These are phyloP conservation scores for Salvator merianae DNA, from an alignment of 2,113 vertebrate species.

Conservation along the genomic window DNA sequence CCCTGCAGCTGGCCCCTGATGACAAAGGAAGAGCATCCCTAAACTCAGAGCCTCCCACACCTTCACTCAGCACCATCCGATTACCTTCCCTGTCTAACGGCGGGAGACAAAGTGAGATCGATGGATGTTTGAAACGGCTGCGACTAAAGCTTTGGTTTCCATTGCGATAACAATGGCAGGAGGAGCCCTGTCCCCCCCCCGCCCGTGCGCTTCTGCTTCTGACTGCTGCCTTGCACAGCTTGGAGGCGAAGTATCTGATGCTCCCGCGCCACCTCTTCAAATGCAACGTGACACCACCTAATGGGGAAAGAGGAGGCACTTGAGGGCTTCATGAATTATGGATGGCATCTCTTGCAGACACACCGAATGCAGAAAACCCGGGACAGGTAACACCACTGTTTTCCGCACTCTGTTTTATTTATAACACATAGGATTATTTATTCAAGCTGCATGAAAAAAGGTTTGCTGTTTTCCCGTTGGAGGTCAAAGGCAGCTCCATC, in stretches of 20 bases:
- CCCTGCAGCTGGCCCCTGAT: no score
- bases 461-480: not conserved
- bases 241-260: not conserved
- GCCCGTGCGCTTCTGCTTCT: not conserved
- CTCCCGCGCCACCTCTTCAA: not conserved
- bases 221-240: not conserved
- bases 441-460: not conserved
- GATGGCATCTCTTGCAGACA: conserved; percentile 39
- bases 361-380: conserved; percentile 41
- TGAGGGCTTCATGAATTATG: conserved; percentile 61
- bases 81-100: not conserved
- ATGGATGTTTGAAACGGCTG: accelerated
- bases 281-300: conserved; percentile 61
- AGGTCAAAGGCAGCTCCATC: not conserved
- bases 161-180: accelerated
- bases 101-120: conserved; percentile 10
- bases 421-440: not conserved
- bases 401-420: not conserved
- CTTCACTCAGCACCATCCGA: not conserved
- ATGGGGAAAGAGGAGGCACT: conserved; percentile 59
- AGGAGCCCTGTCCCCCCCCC: not conserved
- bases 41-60: accelerated
- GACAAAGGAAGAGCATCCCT: not conserved
- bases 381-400: not conserved
- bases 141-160: accelerated